Conservation (phyloP, 2,888 invertebrate species). For the Aphodius granarius region DNA sequence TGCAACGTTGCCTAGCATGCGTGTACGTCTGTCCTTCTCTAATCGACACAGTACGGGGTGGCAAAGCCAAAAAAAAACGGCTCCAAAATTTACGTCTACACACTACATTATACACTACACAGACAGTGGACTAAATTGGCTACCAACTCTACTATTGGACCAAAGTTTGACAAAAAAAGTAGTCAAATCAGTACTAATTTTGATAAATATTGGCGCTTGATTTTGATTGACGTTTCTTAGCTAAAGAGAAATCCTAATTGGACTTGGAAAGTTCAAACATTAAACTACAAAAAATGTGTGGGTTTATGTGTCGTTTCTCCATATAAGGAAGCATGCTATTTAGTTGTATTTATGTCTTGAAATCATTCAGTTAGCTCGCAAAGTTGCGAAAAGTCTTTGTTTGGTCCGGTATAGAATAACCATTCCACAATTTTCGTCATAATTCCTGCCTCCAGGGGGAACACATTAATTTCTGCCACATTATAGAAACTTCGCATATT, state of each 20-base stretch:
- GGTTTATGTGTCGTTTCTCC: background rate
- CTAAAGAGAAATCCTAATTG: background rate
- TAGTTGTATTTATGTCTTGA: background rate
- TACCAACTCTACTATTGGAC: no score
- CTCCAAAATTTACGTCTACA: no score
- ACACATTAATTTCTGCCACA: background rate
- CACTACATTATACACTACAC: no score
- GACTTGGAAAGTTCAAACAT: background rate
- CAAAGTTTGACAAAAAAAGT: no score
- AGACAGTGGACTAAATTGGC: no score
- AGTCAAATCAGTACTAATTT: no score
- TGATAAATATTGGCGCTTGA: no score
- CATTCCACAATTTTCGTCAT: background rate
- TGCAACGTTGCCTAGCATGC: background rate
- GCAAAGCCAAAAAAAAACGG: background rate
- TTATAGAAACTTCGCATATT: background rate
- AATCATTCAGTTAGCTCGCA: background rate
- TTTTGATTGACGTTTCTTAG: background rate
- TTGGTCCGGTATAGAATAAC: background rate
- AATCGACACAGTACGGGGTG: background rate
- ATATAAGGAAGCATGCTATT: background rate
- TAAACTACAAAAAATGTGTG: background rate
- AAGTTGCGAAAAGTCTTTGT: background rate
- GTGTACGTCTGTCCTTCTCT: constrained; percentile 7
- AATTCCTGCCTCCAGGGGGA: background rate